phyloP scores from a whole-genome alignment of 2,888 invertebrate species.

The Drosophila trichaetosa region DNA sequence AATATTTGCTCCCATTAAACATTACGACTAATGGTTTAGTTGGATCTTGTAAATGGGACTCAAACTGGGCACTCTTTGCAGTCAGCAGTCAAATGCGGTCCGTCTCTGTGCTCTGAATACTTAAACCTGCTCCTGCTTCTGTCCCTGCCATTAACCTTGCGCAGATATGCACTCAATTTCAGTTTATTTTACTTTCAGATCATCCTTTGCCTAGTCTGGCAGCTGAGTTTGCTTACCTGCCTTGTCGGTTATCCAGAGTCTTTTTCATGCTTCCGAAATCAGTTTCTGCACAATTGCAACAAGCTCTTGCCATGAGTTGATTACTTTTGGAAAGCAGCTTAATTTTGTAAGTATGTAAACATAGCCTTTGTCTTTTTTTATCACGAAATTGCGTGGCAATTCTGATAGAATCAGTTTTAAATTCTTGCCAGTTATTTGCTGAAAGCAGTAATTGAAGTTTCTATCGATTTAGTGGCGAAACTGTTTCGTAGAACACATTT shows the following conservation, averaged over 20 bases:
- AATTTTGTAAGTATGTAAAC: background rate
- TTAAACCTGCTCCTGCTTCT: conserved; percentile 17
- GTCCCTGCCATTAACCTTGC: conserved; percentile 10
- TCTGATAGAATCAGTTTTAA: background rate
- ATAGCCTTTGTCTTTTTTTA: background rate
- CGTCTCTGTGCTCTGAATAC: conserved; percentile 44
- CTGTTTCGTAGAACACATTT: conserved; percentile 21
- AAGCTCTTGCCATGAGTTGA: background rate
- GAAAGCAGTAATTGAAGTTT: background rate
- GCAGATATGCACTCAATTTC: conserved; percentile 65
- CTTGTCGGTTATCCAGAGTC: background rate
- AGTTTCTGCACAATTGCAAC: conserved; percentile 3
- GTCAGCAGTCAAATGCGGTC: conserved; percentile 15
- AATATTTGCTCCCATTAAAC: conserved; percentile 44
- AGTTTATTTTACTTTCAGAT: conserved; percentile 73
- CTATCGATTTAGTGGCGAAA: conserved; percentile 18
- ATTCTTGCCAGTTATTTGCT: background rate
- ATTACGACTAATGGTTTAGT: conserved; percentile 11
- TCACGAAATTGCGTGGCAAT: background rate
- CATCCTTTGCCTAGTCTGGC: conserved; percentile 56
- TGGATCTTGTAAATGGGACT: background rate
- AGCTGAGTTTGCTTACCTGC: conserved; percentile 62
- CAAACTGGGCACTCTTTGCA: background rate
- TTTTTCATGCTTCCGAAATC: background rate
- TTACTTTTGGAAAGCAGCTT: background rate